phyloP scores from a whole-genome alignment of 2,113 vertebrate species.

The Willisornis vidua region DNA sequence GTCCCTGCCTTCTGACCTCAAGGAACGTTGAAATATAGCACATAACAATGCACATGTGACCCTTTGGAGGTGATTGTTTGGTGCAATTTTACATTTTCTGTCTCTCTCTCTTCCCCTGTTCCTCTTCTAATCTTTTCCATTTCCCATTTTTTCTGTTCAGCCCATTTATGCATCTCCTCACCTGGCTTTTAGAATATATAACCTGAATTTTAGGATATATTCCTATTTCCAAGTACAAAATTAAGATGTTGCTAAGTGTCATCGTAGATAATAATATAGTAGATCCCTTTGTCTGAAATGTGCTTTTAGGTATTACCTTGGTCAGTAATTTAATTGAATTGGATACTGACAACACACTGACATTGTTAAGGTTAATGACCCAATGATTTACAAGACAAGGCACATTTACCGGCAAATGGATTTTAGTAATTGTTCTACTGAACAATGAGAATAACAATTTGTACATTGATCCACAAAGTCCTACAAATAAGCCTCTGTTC shows the following conservation, averaged over 20 bases:
- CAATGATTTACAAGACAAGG: constrained; percentile 83
- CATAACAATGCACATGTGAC: not conserved
- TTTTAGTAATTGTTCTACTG: constrained; percentile 79
- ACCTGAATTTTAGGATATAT: constrained; percentile 35
- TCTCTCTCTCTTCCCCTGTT: not conserved
- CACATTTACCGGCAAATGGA: constrained; percentile 82
- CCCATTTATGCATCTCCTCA: not conserved
- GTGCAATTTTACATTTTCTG: not conserved
- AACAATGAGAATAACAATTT: constrained; percentile 72
- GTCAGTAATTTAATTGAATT: constrained; percentile 78
- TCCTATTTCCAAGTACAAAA: constrained; percentile 32
- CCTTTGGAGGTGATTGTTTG: not conserved
- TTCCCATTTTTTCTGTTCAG: not conserved
- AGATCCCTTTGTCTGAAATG: constrained; percentile 57
- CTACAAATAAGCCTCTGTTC: constrained; percentile 37
- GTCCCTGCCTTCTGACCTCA: not conserved
- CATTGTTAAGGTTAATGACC: constrained; percentile 81
- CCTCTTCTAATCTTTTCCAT: not conserved
- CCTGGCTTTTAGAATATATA: constrained; percentile 24
- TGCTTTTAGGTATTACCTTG: constrained; percentile 76
- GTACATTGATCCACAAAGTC: constrained; percentile 71
- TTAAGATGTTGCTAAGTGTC: constrained; percentile 52
- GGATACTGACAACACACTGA: constrained; percentile 69
- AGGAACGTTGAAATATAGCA: not conserved
- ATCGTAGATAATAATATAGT: constrained; percentile 54